These are phyloP conservation scores for Ormyrus pomaceus DNA, from an alignment of 2,888 invertebrate species.

Conservation along the genomic window DNA sequence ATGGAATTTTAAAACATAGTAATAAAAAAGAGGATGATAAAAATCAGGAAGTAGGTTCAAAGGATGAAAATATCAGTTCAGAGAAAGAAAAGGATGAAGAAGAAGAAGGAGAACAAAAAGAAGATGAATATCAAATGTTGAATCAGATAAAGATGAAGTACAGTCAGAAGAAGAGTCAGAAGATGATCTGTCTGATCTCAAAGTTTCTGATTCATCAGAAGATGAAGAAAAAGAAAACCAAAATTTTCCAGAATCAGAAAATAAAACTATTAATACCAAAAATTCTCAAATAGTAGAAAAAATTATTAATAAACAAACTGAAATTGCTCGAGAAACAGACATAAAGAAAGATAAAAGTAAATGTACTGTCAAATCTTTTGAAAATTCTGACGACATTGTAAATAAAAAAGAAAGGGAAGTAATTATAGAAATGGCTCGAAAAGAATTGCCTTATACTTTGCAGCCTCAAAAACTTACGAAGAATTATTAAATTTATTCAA, in stretches of 20 bases:
- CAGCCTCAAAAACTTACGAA: slow-evolving; percentile 81
- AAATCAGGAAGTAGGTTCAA: slow-evolving; percentile 40
- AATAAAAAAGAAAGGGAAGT: slow-evolving; percentile 30
- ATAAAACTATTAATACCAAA: slow-evolving; percentile 50
- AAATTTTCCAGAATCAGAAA: neutral
- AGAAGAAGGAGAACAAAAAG: slow-evolving; percentile 32
- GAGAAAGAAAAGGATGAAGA: slow-evolving; percentile 1
- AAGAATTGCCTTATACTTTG: slow-evolving; percentile 79
- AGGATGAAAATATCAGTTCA: neutral
- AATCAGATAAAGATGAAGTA: slow-evolving; percentile 63
- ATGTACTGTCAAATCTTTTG: neutral
- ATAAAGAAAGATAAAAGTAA: slow-evolving; percentile 55
- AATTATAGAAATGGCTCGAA: slow-evolving; percentile 77
- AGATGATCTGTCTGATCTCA: slow-evolving; percentile 66
- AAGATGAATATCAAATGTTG: slow-evolving; percentile 54
- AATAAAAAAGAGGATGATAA: slow-evolving; percentile 37
- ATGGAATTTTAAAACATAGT: slow-evolving; percentile 56
- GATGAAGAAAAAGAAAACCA: slow-evolving; percentile 2
- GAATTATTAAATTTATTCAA: slow-evolving; percentile 80
- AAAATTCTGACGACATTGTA: slow-evolving; percentile 4
- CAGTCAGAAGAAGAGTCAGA: slow-evolving; percentile 58
- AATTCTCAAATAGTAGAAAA: neutral
- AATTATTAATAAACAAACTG: slow-evolving; percentile 14
- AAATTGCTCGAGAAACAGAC: slow-evolving; percentile 9
- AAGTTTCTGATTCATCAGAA: slow-evolving; percentile 41